phyloP scores from a whole-genome alignment of 2,888 invertebrate genomes.

The Drosophila kokeensis region DNA sequence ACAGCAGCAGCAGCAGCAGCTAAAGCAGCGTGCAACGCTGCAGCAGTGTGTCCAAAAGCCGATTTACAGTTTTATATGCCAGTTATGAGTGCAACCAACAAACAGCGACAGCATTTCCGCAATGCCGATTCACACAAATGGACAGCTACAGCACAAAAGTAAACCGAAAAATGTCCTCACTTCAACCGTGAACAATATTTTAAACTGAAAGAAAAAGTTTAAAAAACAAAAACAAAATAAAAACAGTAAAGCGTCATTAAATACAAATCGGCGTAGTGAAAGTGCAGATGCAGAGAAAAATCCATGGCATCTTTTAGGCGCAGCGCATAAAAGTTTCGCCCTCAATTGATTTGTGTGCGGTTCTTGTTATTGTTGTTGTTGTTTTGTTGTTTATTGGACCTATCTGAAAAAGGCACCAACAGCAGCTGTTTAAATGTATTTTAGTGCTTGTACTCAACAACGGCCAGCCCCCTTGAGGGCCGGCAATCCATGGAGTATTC shows the following conservation, averaged over 20 bases:
- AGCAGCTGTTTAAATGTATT: conserved; percentile 85
- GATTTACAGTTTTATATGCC: conserved; percentile 79
- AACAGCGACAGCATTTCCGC: conserved; percentile 74
- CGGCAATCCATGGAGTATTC: conserved; percentile 86
- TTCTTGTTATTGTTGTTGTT: conserved; percentile 20
- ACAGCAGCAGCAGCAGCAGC: conserved; percentile 58
- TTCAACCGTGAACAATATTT: conserved; percentile 5
- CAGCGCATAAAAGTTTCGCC: conserved; percentile 58
- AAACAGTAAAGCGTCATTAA: conserved; percentile 21
- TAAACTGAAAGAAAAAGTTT: conserved; percentile 7
- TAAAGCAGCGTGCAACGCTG: conserved; percentile 58
- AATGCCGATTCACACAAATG: conserved; percentile 45
- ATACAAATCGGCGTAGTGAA: conserved; percentile 51
- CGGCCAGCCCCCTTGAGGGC: conserved; percentile 85
- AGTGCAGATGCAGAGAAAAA: conserved; percentile 43
- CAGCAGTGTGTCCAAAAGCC: conserved; percentile 79
- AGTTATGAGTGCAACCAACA: conserved; percentile 78
- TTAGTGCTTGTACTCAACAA: conserved; percentile 82
- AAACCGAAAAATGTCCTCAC: conserved; percentile 6
- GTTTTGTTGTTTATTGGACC: conserved; percentile 30
- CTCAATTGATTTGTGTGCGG: conserved; percentile 28
- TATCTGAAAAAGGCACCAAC: conserved; percentile 31
- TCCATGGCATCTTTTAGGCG: conserved; percentile 79
- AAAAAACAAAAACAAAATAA: conserved; percentile 8
- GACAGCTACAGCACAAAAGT: conserved; percentile 30